phyloP scores from a whole-genome alignment of 2,888 invertebrate genomes.

The Myathropa florea region DNA sequence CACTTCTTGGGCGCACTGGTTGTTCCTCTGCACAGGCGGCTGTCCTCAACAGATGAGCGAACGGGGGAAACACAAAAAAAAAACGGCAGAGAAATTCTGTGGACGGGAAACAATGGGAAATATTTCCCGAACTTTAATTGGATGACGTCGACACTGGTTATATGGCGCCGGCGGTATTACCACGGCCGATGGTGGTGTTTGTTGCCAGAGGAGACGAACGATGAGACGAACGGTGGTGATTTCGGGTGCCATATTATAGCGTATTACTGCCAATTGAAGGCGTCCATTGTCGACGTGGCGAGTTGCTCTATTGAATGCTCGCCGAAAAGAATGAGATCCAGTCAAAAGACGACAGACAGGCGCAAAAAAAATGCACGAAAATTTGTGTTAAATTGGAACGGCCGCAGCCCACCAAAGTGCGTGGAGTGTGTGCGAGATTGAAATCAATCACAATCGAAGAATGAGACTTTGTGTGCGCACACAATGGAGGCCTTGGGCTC shows the following conservation, averaged over 20 bases:
- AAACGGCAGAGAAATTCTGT: neutral
- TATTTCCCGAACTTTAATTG: slow-evolving; percentile 66
- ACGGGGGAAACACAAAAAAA: too few relatives aligned
- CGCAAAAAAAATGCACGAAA: slow-evolving; percentile 56
- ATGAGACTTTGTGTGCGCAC: slow-evolving; percentile 50
- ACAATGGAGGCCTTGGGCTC: slow-evolving; percentile 11
- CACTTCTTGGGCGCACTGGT: slow-evolving; percentile 26
- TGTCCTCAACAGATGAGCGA: slow-evolving; percentile 54
- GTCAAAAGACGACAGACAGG: neutral
- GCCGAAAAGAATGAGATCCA: neutral
- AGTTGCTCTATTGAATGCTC: slow-evolving; percentile 22
- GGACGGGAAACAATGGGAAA: slow-evolving; percentile 50
- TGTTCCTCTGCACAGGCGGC: neutral
- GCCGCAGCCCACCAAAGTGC: slow-evolving; percentile 29
- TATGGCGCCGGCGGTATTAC: neutral
- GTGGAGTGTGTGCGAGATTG: slow-evolving; percentile 53
- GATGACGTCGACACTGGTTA: slow-evolving; percentile 31
- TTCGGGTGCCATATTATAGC: slow-evolving; percentile 46
- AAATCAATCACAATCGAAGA: slow-evolving; percentile 54
- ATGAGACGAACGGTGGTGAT: neutral
- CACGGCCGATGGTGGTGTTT: slow-evolving; percentile 16
- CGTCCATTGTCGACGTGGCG: slow-evolving; percentile 44
- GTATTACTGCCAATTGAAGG: slow-evolving; percentile 68
- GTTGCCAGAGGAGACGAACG: too few relatives aligned
- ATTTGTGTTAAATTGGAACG: slow-evolving; percentile 55